Base-by-base conservation (phyloP, 2,113 vertebrate species). In the Vidua chalybeata region DNA sequence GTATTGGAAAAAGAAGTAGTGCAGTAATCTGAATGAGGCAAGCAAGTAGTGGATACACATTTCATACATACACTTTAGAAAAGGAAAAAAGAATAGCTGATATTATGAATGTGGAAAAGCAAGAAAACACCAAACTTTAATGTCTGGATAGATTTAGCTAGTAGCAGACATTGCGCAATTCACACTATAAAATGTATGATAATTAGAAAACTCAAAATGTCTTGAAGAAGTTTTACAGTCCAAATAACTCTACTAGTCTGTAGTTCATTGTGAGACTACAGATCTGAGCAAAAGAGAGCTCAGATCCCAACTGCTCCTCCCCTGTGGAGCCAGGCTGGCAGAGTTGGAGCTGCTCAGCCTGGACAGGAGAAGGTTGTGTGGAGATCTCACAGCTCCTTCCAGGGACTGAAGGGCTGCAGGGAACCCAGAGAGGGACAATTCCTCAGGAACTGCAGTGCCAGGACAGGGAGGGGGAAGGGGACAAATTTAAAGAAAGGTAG, bases 131-230 rank as follows among this genome's bases (percentile, higher is more conserved):
- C 61, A 75, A 63, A 72, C 84, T 91, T 66, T 63, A 67, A 72
- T 9, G 41, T 43, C 64, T 63, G 54, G 35, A 45, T 45, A 89
- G 81, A 90, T 92, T 95, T 89, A 73, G 48, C 41, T 75, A 84
- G 67, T 68, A 84, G 62, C n/a, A 90, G 48, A 88, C 67, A 86
- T 18, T 84, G 62, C 55, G 46, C 89, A 88, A 92, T 88, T 84
- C 81, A 73, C 30, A 37, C 68, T 64, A 69, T 61, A 79, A 94
- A 89, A 89, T 18, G 10, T 56, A 62, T 30, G 33, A 72, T 69
- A 92, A 95, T 75, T 84, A 87, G 45, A 88, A 87, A 92, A 88
- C 24, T 76, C 75, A 83, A 68, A 94, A 69, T 66, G 43, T 75
- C 79, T 58, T 21, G 6, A 48, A 68, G 85, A 72, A 55, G 39